Base-by-base conservation (phyloP, 1,140 invertebrate species). In the Brachionus plicatilis region DNA sequence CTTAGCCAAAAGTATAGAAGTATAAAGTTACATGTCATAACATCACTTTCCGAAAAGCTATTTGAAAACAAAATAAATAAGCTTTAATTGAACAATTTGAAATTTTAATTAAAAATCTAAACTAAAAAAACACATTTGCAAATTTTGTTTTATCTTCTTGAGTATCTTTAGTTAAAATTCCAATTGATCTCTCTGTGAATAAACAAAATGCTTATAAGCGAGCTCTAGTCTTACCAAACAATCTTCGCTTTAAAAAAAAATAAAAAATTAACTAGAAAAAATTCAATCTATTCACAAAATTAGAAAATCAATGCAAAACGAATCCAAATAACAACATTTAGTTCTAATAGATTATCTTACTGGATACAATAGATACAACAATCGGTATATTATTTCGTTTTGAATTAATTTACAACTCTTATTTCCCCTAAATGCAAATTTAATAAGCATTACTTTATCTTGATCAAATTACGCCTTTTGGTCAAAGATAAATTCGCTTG, bases 11-110 rank as follows among this genome's bases (percentile, higher is more conserved):
- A 72, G 33, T 37, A 37, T 11, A 29, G n/a, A 37, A 70, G 33
- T 72, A 72, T 72, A 72, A 72, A 72, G 7, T 72, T 72, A 72
- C 68, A 72, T 72, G 68, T 72, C 68, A 72, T 43, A 72, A 72
- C 33, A 43, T 43, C 20, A 29, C 29, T 68, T 33, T 14, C 27
- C 66, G 12, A 20, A 68, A 68, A 60, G 17, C 33, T 68, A 68
- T 33, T 33, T 33, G 66, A 68, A 68, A 33, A 68, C 20, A 68
- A 68, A 68, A 68, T 68, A 33, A 68, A 68, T 45, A 43, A 20
- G 17, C 41, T 72, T 43, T 72, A 43, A 43, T 72, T 72, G 53
- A 60, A 60, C 53, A 60, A 60, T 72, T 72, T 72, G 33, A 43
- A 72, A 72, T 41, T 41, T 72, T 41, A 72, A 72, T 41, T 72